A percentile compares a stretch with the other conserved stretches of the same genome.
Evolutionary conservation across 1,140 invertebrate species (phyloP).

Genomic region (Lamellibrachia luymesi): DNA sequence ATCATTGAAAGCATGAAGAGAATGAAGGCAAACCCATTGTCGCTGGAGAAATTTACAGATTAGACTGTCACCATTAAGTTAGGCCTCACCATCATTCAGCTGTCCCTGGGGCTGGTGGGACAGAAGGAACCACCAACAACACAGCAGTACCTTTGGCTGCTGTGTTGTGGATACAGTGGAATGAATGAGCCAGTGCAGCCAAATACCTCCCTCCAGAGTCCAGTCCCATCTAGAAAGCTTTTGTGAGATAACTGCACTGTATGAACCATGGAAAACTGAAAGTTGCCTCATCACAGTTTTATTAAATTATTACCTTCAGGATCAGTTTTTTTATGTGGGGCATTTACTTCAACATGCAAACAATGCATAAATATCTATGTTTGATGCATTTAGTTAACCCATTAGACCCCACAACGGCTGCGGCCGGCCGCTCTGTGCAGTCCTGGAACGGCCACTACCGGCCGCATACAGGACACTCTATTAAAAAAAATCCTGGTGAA

Average conservation of each 20-base stretch:
- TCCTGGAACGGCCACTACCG: no score
- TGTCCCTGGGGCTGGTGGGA: neutral
- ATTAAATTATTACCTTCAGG: no score
- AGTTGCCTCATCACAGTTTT: neutral
- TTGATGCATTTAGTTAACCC: no score
- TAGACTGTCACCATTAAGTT: neutral
- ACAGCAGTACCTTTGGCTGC: neutral
- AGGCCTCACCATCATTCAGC: neutral
- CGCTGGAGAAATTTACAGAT: neutral
- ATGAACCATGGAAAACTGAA: neutral
- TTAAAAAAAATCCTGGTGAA: no score
- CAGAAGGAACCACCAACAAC: neutral
- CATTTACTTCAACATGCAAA: no score
- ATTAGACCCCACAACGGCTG: no score
- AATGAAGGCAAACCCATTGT: neutral
- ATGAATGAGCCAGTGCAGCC: neutral
- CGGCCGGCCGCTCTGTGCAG: no score
- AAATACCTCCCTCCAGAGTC: neutral
- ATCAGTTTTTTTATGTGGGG: neutral
- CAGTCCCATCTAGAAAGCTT: neutral
- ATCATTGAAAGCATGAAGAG: neutral
- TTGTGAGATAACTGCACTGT: neutral
- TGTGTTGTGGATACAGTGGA: neutral
- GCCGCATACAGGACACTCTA: no score
- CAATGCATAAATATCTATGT: no score